These are phyloP conservation scores for Pycnomerus fuliginosus DNA, from an alignment of 2,888 invertebrate genomes.

Conservation along the genomic window DNA sequence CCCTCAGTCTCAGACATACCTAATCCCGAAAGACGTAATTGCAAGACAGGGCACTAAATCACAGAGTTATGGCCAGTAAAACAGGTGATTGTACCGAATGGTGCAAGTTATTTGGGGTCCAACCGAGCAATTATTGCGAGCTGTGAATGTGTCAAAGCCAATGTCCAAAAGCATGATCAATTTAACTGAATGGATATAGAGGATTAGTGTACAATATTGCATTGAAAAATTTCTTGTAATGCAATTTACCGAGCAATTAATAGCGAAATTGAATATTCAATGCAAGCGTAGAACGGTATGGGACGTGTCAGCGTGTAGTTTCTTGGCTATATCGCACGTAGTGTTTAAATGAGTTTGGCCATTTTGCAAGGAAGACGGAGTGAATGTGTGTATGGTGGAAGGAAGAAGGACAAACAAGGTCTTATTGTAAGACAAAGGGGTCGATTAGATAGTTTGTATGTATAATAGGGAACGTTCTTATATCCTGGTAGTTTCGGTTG, in stretches of 20 bases:
- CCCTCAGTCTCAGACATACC: too few relatives aligned
- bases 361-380: constrained; percentile 35
- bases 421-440: constrained; percentile 46
- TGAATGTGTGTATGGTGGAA: constrained; percentile 17
- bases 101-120: constrained; percentile 39
- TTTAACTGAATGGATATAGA: too few relatives aligned
- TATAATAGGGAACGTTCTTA: constrained; percentile 40
- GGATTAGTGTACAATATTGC: too few relatives aligned
- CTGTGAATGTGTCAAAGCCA: constrained; percentile 39
- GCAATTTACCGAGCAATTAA: too few relatives aligned
- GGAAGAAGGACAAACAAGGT: constrained; percentile 19
- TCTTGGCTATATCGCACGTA: constrained; percentile 25
- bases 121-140: constrained; percentile 40
- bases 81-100: constrained; percentile 45
- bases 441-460: constrained; percentile 52
- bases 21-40: constrained; percentile 21
- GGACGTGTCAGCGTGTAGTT: not conserved
- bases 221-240: too few relatives aligned
- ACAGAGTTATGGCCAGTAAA: constrained; percentile 45
- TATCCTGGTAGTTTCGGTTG: constrained; percentile 33
- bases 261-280: too few relatives aligned
- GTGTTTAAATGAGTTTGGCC: constrained; percentile 39
- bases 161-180: too few relatives aligned
- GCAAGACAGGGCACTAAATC: constrained; percentile 18
- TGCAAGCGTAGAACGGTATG: too few relatives aligned